Evolutionary conservation across 2,888 invertebrate genomes (phyloP), one percentile per base, ranked within the genome.

Genomic region (Eupithecia tripunctaria): DNA sequence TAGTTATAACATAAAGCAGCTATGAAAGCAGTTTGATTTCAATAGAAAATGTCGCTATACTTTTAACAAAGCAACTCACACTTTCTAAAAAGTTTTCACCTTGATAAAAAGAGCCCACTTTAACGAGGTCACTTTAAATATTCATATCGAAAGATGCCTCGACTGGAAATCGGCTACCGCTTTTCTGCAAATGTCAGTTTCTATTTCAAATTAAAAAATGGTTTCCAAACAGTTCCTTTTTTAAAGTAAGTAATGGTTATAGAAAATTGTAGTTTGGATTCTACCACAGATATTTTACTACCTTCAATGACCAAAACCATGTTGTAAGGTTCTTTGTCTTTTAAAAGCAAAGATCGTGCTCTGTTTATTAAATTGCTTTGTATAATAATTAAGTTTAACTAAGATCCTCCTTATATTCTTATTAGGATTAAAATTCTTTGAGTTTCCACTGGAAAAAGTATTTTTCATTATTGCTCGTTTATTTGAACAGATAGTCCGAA

Each of bases 61-160:
- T 27, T 59, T 6, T 15, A 60, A 18, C 29, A 7, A 15, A 1
- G 60, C 29, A 29, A 5, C 27, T 0, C 6, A 15, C 15, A 60
- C 18, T 29, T 36, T 27, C 27, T n/a, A 38, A 64, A 21, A 21
- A 8, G 2, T 7, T 41, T 14, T 64, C 36, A 15, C 3, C 10
- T 4, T 64, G 1, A 64, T 41, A 21, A 10, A 25, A 65, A 76
- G n/a, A 67, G 43, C 18, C 67, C 71, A 25, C 14, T 59, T 66
- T 64, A 43, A 70, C 36, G 67, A 29, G 32, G 56, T 56, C 43
- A 56, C 56, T 73, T 77, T 75, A 75, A 77, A 75, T 72, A 75
- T 77, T 75, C 68, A 77, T 75, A 70, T 67, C 47, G 25, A 62
- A 38, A 66, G 63, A 29, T 67, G 67, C 70, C 67, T 59, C 51